phyloP scores from a whole-genome alignment of 2,113 vertebrate species.

The Arenaria interpres region DNA sequence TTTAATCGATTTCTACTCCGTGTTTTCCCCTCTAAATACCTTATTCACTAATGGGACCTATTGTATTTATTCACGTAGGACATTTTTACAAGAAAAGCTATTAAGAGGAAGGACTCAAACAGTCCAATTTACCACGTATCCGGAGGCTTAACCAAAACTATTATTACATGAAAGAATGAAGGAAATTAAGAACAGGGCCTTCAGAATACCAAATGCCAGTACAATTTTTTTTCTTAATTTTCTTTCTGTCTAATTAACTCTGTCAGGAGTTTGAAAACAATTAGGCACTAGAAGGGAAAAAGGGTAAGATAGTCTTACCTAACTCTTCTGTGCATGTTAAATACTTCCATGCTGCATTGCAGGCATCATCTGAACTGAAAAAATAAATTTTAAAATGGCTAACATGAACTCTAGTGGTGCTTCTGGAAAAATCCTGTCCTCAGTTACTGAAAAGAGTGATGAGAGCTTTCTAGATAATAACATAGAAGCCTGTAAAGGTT shows the following conservation, averaged over 20 bases:
- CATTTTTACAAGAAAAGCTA: constrained; percentile 72
- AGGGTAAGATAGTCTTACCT: constrained; percentile 24
- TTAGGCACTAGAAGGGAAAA: constrained; percentile 49
- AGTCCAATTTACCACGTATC: constrained; percentile 67
- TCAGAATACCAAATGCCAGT: constrained; percentile 61
- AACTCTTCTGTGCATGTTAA: constrained; percentile 47
- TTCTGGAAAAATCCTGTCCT: not conserved
- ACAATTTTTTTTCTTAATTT: constrained; percentile 57
- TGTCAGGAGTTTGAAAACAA: constrained; percentile 74
- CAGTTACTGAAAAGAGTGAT: not conserved
- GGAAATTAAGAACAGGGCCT: constrained; percentile 79
- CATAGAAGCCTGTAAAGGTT: not conserved
- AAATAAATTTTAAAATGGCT: not conserved
- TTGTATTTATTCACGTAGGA: constrained; percentile 21
- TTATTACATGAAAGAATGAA: constrained; percentile 73
- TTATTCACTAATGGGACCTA: constrained; percentile 50
- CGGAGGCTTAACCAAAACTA: constrained; percentile 72
- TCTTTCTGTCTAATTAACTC: constrained; percentile 69
- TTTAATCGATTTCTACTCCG: constrained; percentile 21
- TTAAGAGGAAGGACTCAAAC: constrained; percentile 65
- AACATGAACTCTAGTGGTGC: not conserved
- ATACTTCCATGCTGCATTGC: constrained; percentile 3
- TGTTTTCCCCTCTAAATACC: not conserved
- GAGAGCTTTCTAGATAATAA: not conserved
- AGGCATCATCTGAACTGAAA: not conserved